These are phyloP conservation scores for Acanthisitta chloris DNA, from an alignment of 2,113 vertebrate genomes.

Conservation along the genomic window DNA sequence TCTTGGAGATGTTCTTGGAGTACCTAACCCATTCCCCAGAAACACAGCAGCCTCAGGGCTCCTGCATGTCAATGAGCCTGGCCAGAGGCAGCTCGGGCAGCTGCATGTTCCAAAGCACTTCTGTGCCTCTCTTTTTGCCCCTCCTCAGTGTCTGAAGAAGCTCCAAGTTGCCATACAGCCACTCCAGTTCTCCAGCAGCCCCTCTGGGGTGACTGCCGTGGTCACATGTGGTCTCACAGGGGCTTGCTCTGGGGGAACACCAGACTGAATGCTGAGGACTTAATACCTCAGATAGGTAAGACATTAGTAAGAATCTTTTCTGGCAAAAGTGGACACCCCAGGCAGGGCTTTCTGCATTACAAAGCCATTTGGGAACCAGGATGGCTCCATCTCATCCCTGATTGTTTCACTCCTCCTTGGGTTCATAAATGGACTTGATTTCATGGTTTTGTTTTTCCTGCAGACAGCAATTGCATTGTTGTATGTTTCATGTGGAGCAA, in stretches of 20 bases:
- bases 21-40: neutral
- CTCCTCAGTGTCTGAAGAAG: neutral
- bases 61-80: neutral
- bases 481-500: neutral
- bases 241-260: neutral
- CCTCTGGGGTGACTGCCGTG: neutral
- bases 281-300: neutral
- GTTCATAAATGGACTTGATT: neutral
- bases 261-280: neutral
- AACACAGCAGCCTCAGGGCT: rapidly evolving
- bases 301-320: neutral
- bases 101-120: rapidly evolving
- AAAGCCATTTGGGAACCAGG: neutral
- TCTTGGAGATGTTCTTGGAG: neutral
- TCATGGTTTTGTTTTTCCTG: neutral
- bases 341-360: neutral
- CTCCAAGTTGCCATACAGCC: rapidly evolving
- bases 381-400: neutral
- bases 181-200: neutral
- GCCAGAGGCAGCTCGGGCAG: neutral
- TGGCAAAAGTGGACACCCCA: neutral
- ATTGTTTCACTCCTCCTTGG: neutral
- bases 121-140: neutral
- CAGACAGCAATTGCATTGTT: neutral
- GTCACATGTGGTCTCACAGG: neutral